A percentile compares a stretch with the other conserved stretches of the same genome.
These are phyloP conservation scores for Asobara japonica DNA, from an alignment of 1,140 invertebrate genomes.

Conservation along the genomic window DNA sequence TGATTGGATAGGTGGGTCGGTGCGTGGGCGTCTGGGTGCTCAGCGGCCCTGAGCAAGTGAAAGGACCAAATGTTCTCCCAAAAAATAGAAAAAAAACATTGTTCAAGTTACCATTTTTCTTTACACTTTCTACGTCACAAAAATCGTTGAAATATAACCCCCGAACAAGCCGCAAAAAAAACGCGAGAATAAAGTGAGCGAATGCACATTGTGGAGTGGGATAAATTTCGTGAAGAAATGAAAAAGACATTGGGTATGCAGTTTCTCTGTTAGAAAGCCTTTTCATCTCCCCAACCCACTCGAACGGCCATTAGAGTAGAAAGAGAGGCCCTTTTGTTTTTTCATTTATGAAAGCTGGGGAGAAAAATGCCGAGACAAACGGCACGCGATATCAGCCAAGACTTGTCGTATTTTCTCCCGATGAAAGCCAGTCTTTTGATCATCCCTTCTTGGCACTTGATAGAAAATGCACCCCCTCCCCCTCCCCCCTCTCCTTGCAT, in stretches of 20 bases:
- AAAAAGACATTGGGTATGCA: conserved; percentile 24
- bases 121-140: no score
- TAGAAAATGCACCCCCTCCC: neutral
- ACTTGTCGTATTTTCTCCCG: conserved; percentile 4
- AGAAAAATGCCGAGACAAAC: neutral
- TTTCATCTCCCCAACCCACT: conserved; percentile 4
- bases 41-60: no score
- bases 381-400: neutral
- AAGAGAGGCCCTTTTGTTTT: conserved; percentile 3
- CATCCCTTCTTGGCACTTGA: conserved; percentile 4
- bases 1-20: no score
- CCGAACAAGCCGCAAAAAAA: neutral
- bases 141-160: no score
- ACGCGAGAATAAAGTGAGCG: neutral
- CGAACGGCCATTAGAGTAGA: conserved; percentile 43
- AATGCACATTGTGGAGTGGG: neutral
- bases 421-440: conserved; percentile 17
- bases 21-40: no score
- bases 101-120: no score
- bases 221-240: conserved; percentile 3
- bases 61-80: no score
- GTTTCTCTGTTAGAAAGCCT: conserved; percentile 16
- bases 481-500: neutral
- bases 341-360: conserved; percentile 4
- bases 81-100: no score